Percentiles rank a stretch among this genome's conserved stretches.
phyloP scores from a whole-genome alignment of 2,113 vertebrate genomes.

The Speoplatyrhinus poulsoni region DNA sequence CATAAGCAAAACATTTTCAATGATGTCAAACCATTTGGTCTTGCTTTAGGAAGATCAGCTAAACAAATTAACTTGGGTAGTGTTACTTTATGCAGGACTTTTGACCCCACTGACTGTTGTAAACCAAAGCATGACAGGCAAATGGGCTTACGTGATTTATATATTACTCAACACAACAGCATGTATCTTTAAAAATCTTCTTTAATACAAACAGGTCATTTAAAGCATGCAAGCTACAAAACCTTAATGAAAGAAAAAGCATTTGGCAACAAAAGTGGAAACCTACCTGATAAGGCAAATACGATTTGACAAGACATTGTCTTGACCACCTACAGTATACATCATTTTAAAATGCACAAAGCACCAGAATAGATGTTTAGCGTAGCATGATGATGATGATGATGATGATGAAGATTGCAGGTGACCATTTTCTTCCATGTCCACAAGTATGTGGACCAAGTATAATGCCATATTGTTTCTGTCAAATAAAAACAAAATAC shows the following conservation, averaged over 20 bases:
- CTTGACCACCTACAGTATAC: neutral
- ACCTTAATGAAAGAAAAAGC: slow-evolving; percentile 32
- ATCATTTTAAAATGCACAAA: slow-evolving; percentile 18
- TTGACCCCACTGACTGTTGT: too few relatives aligned
- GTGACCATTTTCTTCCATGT: neutral
- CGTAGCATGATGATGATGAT: slow-evolving; percentile 46
- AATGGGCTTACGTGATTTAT: neutral
- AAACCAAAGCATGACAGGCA: neutral
- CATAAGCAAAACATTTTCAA: too few relatives aligned
- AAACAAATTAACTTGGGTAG: neutral
- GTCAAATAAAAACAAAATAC: slow-evolving; percentile 31
- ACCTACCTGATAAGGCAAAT: slow-evolving; percentile 39
- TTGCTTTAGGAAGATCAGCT: neutral
- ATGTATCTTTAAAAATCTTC: neutral
- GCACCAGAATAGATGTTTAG: neutral
- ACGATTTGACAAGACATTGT: slow-evolving; percentile 13
- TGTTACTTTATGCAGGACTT: too few relatives aligned
- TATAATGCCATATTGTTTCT: slow-evolving; percentile 23
- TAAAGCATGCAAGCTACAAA: slow-evolving; percentile 7
- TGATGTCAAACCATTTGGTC: too few relatives aligned
- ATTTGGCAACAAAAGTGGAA: slow-evolving; percentile 62
- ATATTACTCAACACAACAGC: slow-evolving; percentile 11
- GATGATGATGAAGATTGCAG: slow-evolving; percentile 28
- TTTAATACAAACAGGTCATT: slow-evolving; percentile 17
- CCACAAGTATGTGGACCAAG: too few relatives aligned